phyloP scores from a whole-genome alignment of 2,797 vertebrate genomes.

The Balearica regulorum region DNA sequence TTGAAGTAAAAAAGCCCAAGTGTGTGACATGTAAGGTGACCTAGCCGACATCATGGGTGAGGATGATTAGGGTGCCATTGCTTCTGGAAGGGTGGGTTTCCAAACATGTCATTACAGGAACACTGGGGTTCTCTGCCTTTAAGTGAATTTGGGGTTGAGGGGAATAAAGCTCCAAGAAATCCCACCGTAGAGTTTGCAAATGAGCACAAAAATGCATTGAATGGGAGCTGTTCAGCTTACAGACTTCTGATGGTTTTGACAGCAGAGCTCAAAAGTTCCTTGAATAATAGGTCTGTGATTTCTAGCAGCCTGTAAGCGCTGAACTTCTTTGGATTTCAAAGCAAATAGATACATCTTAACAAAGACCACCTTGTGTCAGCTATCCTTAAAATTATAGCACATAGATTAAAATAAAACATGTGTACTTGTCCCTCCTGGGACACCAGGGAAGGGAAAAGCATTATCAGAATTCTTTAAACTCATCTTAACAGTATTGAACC shows the following conservation, averaged over 20 bases:
- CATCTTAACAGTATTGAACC: conserved; percentile 44
- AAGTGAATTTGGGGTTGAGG: neutral
- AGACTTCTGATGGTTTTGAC: conserved; percentile 14
- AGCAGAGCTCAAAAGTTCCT: conserved; percentile 26
- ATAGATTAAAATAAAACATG: conserved; percentile 35
- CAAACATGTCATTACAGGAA: neutral
- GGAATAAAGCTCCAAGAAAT: neutral
- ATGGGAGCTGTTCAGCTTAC: conserved; percentile 3
- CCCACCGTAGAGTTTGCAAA: neutral
- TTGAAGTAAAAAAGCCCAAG: neutral
- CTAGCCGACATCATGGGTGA: neutral
- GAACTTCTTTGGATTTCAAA: conserved; percentile 42
- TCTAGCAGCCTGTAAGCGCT: neutral
- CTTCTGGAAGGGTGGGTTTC: neutral
- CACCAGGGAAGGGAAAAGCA: neutral
- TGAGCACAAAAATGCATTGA: neutral
- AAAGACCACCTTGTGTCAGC: conserved; percentile 49
- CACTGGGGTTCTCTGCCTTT: neutral
- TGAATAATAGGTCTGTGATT: conserved; percentile 32
- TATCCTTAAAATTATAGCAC: conserved; percentile 42
- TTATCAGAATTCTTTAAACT: conserved; percentile 62
- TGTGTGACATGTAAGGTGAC: neutral
- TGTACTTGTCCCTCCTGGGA: conserved; percentile 36
- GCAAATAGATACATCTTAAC: conserved; percentile 48
- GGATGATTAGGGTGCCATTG: neutral